Evolutionary conservation across 2,888 invertebrate species (phyloP).

Genomic region (Liodrosophila aerea): DNA sequence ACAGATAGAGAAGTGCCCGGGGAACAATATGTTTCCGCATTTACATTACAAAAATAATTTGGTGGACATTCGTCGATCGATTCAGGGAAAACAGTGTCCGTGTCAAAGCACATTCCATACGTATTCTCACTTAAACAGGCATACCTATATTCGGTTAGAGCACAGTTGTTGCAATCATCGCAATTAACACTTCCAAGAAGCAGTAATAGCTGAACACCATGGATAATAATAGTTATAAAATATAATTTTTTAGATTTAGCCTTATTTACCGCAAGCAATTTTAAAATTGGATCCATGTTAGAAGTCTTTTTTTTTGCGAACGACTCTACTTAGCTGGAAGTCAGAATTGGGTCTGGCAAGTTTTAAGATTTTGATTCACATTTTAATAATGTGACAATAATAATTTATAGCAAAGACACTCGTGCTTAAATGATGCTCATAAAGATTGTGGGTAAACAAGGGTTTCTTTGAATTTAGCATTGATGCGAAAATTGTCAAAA

Average conservation of each 20-base stretch:
- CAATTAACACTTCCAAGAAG: conserved; percentile 1
- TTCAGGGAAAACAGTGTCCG: neutral
- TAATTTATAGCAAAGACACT: conserved; percentile 16
- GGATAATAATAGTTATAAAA: no score
- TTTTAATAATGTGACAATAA: conserved; percentile 26
- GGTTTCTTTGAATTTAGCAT: conserved; percentile 22
- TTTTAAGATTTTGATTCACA: conserved; percentile 1
- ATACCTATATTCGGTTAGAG: conserved; percentile 30
- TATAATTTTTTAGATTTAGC: no score
- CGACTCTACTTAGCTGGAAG: conserved; percentile 19
- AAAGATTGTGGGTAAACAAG: conserved; percentile 38
- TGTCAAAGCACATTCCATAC: conserved; percentile 50
- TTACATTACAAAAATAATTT: conserved; percentile 41
- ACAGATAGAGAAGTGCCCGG: conserved; percentile 32
- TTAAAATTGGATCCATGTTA: neutral
- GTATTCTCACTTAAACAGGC: conserved; percentile 51
- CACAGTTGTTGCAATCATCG: conserved; percentile 45
- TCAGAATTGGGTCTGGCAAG: conserved; percentile 16
- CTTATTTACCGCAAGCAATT: no score
- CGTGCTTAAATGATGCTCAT: conserved; percentile 29
- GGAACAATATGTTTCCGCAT: conserved; percentile 35
- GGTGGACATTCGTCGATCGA: conserved; percentile 27
- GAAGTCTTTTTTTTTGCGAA: neutral
- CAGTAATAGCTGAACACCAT: neutral
- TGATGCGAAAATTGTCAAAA: conserved; percentile 20